Conservation (phyloP, 1,140 invertebrate species). For the Polypedilum pembai region DNA sequence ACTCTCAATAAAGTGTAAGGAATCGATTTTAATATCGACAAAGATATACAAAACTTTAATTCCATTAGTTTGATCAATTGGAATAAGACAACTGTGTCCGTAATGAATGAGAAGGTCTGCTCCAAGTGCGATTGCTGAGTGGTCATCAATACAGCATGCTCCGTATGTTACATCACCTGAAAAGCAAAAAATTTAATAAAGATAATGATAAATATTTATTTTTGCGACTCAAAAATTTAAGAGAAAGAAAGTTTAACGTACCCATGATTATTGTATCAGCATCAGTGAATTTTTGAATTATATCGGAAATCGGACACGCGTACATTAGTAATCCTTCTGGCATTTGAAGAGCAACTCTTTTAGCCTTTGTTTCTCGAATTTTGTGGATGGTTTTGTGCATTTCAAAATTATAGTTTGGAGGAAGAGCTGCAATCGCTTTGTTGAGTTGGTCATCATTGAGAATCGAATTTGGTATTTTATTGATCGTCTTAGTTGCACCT, state of each 20-base stretch:
- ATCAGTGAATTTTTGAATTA: slow-evolving; percentile 85
- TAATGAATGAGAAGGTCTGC: slow-evolving; percentile 95
- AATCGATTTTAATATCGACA: slow-evolving; percentile 90
- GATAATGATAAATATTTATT: too few species aligned
- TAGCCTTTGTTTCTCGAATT: slow-evolving; percentile 71
- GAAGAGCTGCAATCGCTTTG: slow-evolving; percentile 64
- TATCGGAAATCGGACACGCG: slow-evolving; percentile 87
- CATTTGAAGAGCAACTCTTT: slow-evolving; percentile 91
- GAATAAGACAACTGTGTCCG: slow-evolving; percentile 96
- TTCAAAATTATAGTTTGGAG: slow-evolving; percentile 98
- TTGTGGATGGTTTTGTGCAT: slow-evolving; percentile 97
- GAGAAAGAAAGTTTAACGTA: background rate
- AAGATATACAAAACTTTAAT: slow-evolving; percentile 96
- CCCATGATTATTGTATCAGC: slow-evolving; percentile 92
- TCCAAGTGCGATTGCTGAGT: slow-evolving; percentile 79
- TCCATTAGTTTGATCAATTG: slow-evolving; percentile 80
- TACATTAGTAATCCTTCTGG: slow-evolving; percentile 90
- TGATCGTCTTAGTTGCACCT: slow-evolving; percentile 57
- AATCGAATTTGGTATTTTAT: slow-evolving; percentile 76
- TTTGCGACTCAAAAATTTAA: too few species aligned
- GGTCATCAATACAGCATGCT: slow-evolving; percentile 99
- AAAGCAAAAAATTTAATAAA: background rate
- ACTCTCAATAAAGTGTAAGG: slow-evolving; percentile 84
- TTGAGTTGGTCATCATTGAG: slow-evolving; percentile 70
- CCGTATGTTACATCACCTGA: slow-evolving; percentile 78